Evolutionary conservation across 2,888 invertebrate genomes (phyloP).

Genomic region (Gymnosoma rotundatum): DNA sequence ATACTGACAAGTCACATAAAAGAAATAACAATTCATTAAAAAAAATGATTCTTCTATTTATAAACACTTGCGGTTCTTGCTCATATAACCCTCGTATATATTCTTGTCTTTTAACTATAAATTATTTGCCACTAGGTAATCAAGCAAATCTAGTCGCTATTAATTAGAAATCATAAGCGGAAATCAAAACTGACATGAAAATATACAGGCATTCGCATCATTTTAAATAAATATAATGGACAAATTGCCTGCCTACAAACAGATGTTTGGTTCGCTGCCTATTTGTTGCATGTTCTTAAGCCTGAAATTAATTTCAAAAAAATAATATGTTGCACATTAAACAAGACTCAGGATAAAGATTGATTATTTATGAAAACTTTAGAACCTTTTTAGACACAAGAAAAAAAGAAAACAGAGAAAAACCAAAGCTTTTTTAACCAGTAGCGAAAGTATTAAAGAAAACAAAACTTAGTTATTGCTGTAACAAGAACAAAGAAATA

Average conservation of each 20-base stretch:
- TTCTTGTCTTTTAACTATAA: constrained; percentile 16
- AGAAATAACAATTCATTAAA: not conserved
- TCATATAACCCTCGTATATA: constrained; percentile 19
- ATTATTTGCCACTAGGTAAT: constrained; percentile 31
- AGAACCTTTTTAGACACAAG: constrained; percentile 48
- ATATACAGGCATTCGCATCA: constrained; percentile 34
- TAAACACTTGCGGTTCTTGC: not conserved
- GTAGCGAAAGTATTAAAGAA: constrained; percentile 45
- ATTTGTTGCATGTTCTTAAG: constrained; percentile 33
- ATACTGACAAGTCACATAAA: no score
- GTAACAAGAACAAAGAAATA: constrained; percentile 25
- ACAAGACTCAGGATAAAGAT: constrained; percentile 56
- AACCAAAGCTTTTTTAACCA: constrained; percentile 28
- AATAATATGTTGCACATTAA: constrained; percentile 59
- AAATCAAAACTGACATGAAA: constrained; percentile 55
- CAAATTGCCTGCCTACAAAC: constrained; percentile 51
- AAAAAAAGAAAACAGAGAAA: not conserved
- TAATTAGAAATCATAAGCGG: constrained; percentile 61
- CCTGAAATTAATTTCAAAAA: constrained; percentile 46
- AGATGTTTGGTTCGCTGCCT: not conserved
- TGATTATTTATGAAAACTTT: constrained; percentile 57
- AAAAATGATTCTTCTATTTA: not conserved
- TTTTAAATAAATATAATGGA: constrained; percentile 2
- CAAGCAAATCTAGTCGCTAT: constrained; percentile 57
- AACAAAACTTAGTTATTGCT: constrained; percentile 15